These are phyloP conservation scores for Megathymus violae DNA, from an alignment of 1,140 invertebrate species.

Conservation along the genomic window DNA sequence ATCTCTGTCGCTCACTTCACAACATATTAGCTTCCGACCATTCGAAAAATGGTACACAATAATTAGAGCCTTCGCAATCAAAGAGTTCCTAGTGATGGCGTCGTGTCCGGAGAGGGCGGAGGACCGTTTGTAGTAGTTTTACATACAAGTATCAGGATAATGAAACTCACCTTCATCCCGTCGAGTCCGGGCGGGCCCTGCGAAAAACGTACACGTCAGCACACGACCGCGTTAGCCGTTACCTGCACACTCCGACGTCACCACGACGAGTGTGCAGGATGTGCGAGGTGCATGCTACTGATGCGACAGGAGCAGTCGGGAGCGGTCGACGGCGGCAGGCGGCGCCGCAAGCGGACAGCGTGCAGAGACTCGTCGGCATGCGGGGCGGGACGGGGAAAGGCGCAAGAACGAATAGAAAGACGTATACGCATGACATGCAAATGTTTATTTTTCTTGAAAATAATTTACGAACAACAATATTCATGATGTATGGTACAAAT, in stretches of 20 bases:
- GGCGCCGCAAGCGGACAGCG: neutral
- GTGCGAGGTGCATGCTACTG: neutral
- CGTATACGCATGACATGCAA: slow-evolving; percentile 73
- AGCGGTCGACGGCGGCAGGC: too few relatives aligned
- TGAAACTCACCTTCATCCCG: slow-evolving; percentile 86
- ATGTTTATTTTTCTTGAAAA: slow-evolving; percentile 80
- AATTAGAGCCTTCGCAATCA: too few relatives aligned
- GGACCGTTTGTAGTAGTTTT: neutral
- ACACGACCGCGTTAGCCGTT: slow-evolving; percentile 37
- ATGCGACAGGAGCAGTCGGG: neutral
- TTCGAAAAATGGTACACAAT: too few relatives aligned
- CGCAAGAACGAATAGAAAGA: slow-evolving; percentile 58
- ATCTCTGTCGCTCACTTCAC: neutral
- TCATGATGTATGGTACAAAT: slow-evolving; percentile 77
- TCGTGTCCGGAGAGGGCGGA: too few relatives aligned
- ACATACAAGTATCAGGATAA: neutral
- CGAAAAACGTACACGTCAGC: slow-evolving; percentile 52
- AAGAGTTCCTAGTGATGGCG: too few relatives aligned
- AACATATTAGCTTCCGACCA: neutral
- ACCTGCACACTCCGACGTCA: slow-evolving; percentile 3
- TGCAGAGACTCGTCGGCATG: neutral
- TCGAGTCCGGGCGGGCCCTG: slow-evolving; percentile 87
- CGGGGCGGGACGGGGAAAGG: neutral
- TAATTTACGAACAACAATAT: slow-evolving; percentile 81
- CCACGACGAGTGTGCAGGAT: slow-evolving; percentile 1